Base-by-base conservation (phyloP, 1,140 invertebrate species). In the Nephila pilipes region DNA sequence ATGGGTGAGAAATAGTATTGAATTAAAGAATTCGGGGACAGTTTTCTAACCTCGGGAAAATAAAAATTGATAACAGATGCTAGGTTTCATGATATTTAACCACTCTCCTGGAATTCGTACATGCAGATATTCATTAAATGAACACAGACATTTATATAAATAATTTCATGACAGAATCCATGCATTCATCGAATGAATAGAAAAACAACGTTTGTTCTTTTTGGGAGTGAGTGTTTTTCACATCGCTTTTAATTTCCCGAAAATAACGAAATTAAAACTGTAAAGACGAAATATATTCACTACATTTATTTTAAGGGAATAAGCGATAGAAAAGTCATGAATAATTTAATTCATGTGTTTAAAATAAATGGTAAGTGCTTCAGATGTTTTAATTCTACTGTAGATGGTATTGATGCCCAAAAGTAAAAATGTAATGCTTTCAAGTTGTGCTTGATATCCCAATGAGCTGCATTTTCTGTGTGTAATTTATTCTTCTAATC, bases 91-190 rank as follows among this genome's bases (percentile, higher is more conserved):
- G 65, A 75, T 75, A 32, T 18, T 75, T 75, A 36, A 75, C 65
- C 1, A 75, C 65, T 12, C 16, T 36, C 32, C 32, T 36, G 32
- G 65, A 36, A 75, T 75, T 75, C 12, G 29, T 75, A 20, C 25
- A 75, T 75, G 32, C 65, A 75, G 65, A 75, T 75, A 75, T 75
- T 75, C 32, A 75, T 75, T 36, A 32, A 75, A 75, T 32, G 32
- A 75, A 36, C 29, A 32, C 25, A 2, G 32, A 75, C 32, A 75
- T 75, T 75, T 36, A 75, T 69, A 69, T 75, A 75, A 75, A 36
- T 75, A 29, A 3, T 75, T 46, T 32, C 65, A 14, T 3, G 65
- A 32, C 65, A 29, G 16, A 75, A 36, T 32, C 65, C 14, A 75
- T 12, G 65, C 65, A 75, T 36, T 32, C 29, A 29, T 16, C 32